phyloP scores from a whole-genome alignment of 2,888 invertebrate genomes.

The Gymnoscelis rufifasciata region DNA sequence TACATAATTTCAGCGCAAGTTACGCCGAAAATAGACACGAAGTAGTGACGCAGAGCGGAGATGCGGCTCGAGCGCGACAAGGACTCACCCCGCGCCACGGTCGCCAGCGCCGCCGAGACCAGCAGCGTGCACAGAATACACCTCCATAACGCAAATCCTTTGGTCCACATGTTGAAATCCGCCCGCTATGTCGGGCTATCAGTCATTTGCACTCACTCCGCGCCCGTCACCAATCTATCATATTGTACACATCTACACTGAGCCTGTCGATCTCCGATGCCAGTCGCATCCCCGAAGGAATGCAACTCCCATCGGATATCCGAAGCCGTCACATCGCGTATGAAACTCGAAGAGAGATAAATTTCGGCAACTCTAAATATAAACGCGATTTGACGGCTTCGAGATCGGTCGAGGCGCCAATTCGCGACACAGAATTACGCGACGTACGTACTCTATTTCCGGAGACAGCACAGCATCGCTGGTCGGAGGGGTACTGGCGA shows the following conservation, averaged over 20 bases:
- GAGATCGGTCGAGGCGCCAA: conserved; percentile 38
- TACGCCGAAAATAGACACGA: conserved; percentile 72
- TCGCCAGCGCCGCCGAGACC: conserved; percentile 63
- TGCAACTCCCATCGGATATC: conserved; percentile 57
- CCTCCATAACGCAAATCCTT: conserved; percentile 73
- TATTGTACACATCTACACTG: conserved; percentile 66
- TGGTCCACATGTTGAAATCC: conserved; percentile 75
- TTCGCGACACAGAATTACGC: conserved; percentile 45
- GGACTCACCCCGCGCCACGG: conserved; percentile 71
- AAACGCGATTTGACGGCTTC: conserved; percentile 64
- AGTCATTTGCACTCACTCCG: conserved; percentile 78
- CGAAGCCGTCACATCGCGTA: conserved; percentile 53
- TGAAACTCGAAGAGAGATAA: conserved; percentile 31
- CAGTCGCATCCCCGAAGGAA: conserved; percentile 54
- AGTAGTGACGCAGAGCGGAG: conserved; percentile 65
- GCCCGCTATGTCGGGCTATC: conserved; percentile 68
- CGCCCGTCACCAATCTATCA: conserved; percentile 72
- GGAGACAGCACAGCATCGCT: conserved; percentile 80
- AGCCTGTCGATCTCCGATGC: conserved; percentile 43
- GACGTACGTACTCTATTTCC: conserved; percentile 76
- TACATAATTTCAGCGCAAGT: conserved; percentile 80
- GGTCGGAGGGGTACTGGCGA: conserved; percentile 78
- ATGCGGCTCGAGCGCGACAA: conserved; percentile 38
- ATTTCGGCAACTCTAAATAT: conserved; percentile 43
- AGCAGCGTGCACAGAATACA: conserved; percentile 72